phyloP scores from a whole-genome alignment of 2,113 vertebrate species.

The Daphoenositta chrysoptera region DNA sequence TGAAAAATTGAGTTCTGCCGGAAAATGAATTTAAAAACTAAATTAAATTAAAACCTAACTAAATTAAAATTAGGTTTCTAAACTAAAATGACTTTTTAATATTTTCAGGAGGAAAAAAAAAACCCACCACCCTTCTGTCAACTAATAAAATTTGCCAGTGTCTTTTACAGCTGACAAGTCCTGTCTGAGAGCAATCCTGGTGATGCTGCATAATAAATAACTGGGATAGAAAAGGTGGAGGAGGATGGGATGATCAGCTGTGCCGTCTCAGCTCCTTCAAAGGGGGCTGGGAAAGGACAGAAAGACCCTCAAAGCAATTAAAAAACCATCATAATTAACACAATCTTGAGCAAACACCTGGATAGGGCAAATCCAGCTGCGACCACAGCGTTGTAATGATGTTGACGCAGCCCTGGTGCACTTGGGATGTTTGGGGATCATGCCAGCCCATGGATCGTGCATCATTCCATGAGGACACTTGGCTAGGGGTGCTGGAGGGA shows the following conservation, averaged over 20 bases:
- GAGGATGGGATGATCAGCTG: neutral
- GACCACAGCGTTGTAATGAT: fast-evolving
- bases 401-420: neutral
- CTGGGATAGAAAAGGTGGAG: neutral
- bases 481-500: neutral
- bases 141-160: slow-evolving; percentile 46
- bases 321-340: neutral
- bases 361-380: neutral
- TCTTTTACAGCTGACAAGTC: slow-evolving; percentile 52
- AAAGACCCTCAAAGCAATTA: neutral
- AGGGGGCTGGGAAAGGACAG: neutral
- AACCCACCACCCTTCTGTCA: slow-evolving; percentile 1
- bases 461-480: neutral
- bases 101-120: slow-evolving; percentile 21
- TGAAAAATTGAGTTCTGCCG: slow-evolving; percentile 63
- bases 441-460: neutral
- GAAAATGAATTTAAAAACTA: slow-evolving; percentile 65
- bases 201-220: neutral
- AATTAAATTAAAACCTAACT: slow-evolving; percentile 66
- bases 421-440: neutral
- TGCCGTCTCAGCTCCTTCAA: neutral
- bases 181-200: slow-evolving; percentile 7
- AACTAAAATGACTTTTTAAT: slow-evolving; percentile 63
- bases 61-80: slow-evolving; percentile 66
- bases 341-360: neutral